Conservation (phyloP, 2,888 invertebrate species). For the Lagria hirta region DNA sequence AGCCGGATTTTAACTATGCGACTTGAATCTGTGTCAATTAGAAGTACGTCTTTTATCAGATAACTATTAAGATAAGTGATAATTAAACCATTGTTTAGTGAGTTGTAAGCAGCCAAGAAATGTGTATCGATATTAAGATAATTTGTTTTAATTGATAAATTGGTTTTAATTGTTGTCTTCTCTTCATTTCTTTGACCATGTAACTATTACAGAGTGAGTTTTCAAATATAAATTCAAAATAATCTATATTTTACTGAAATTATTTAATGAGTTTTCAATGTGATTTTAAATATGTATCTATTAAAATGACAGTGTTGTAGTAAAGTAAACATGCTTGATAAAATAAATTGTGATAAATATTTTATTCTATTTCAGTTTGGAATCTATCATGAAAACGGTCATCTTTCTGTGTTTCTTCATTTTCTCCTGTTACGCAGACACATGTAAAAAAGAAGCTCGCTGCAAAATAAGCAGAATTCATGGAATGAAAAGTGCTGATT, state of each 20-base stretch:
- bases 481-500: slow-evolving; percentile 47
- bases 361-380: slow-evolving; percentile 23
- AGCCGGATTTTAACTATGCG: slow-evolving; percentile 11
- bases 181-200: neutral
- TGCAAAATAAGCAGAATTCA: slow-evolving; percentile 39
- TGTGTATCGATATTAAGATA: no score
- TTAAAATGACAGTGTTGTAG: slow-evolving; percentile 6
- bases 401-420: slow-evolving; percentile 9
- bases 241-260: no score
- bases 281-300: slow-evolving; percentile 9
- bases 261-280: slow-evolving; percentile 12
- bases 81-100: no score
- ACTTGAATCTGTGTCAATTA: slow-evolving; percentile 7
- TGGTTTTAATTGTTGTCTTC: slow-evolving; percentile 14
- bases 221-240: neutral
- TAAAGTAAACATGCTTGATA: slow-evolving; percentile 18
- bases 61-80: no score
- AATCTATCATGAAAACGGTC: slow-evolving; percentile 10
- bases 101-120: no score
- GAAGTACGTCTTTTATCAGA: slow-evolving; percentile 12
- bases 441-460: slow-evolving; percentile 35
- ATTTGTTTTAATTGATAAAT: slow-evolving; percentile 11
- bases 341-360: slow-evolving; percentile 12
- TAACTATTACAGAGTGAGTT: neutral
- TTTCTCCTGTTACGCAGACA: no score